Evolutionary conservation across 2,113 vertebrate species (phyloP).

Genomic region (Clarias gariepinus): DNA sequence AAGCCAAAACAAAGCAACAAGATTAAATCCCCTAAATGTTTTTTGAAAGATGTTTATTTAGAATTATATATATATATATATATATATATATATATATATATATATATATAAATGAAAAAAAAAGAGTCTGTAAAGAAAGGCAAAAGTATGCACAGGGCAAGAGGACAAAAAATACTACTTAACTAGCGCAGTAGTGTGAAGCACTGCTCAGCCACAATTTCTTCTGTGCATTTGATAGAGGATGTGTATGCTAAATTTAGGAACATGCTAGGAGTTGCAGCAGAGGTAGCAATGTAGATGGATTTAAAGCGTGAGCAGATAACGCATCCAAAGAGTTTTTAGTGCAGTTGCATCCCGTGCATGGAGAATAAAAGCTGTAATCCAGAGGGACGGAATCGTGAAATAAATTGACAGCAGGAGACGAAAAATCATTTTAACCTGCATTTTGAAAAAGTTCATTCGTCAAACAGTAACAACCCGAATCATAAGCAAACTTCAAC

Average conservation of each 20-base stretch:
- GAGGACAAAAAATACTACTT: neutral
- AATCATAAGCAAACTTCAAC: constrained; percentile 26
- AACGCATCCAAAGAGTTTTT: neutral
- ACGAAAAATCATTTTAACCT: neutral
- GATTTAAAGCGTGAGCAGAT: neutral
- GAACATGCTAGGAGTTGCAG: neutral
- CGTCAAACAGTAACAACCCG: neutral
- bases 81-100: neutral
- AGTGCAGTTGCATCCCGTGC: neutral
- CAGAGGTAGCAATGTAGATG: constrained; percentile 16
- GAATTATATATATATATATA: neutral
- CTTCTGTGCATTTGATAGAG: neutral
- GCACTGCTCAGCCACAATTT: neutral
- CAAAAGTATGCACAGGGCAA: neutral
- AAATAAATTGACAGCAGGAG: neutral
- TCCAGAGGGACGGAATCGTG: neutral
- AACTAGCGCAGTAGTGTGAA: neutral
- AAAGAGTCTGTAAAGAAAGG: neutral
- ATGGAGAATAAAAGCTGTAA: neutral
- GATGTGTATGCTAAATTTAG: neutral
- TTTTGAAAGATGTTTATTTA: neutral
- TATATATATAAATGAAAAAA: neutral
- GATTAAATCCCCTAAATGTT: neutral
- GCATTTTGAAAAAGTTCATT: neutral
- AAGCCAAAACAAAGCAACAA: neutral